phyloP scores from a whole-genome alignment of 2,888 invertebrate species.

The Luperina nickerlii region DNA sequence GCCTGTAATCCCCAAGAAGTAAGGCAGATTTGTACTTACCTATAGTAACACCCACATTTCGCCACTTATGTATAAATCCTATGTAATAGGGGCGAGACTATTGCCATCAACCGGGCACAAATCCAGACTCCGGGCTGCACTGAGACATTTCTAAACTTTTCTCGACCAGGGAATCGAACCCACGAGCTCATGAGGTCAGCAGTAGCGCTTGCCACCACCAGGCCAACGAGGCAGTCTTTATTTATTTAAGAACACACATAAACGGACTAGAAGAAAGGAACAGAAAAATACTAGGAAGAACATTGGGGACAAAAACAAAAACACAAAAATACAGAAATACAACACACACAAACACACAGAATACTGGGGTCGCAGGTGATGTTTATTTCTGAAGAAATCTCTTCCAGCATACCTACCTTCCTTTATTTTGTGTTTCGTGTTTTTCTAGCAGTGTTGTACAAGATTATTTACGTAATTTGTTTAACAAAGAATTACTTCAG shows the following conservation, averaged over 20 bases:
- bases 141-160: not conserved
- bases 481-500: conserved; percentile 62
- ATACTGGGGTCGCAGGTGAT: not conserved
- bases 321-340: too few species aligned
- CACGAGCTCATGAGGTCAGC: not conserved
- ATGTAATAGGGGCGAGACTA: not conserved
- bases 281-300: not conserved
- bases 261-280: too few species aligned
- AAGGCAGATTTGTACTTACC: not conserved
- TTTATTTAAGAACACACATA: too few species aligned
- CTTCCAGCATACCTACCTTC: not conserved
- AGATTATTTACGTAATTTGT: conserved; percentile 63
- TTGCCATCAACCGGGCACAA: not conserved
- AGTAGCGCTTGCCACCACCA: not conserved
- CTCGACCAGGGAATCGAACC: not conserved
- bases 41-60: not conserved
- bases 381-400: not conserved
- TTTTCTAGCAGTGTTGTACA: conserved; percentile 34
- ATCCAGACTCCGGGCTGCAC: not conserved
- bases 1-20: not conserved
- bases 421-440: conserved; percentile 23
- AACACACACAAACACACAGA: too few species aligned
- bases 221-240: not conserved
- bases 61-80: not conserved
- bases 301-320: too few species aligned